Conservation (phyloP, 2,113 vertebrate genomes). For the Motacilla tschutschensis region DNA sequence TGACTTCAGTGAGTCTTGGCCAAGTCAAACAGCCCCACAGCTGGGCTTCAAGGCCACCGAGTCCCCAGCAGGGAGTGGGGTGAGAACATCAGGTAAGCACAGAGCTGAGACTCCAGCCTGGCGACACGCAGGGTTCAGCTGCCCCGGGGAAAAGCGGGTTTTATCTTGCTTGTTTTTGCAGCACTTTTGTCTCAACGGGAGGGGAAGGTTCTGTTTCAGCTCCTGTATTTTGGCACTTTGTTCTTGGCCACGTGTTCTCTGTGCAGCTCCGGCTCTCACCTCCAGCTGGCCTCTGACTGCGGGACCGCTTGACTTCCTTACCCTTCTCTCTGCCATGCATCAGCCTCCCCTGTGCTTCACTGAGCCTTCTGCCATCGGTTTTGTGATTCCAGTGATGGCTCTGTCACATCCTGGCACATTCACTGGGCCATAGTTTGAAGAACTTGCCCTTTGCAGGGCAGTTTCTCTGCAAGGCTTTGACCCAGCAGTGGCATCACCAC, state of each 20-base stretch:
- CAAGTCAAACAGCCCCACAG: not conserved
- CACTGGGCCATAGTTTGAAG: constrained; percentile 4
- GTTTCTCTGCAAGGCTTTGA: not conserved
- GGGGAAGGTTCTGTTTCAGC: not conserved
- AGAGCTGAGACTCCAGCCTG: not conserved
- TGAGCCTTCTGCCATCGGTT: not conserved
- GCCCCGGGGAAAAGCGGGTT: not conserved
- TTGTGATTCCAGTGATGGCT: not conserved
- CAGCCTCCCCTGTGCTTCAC: not conserved
- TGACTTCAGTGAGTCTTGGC: not conserved
- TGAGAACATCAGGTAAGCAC: not conserved
- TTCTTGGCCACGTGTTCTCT: constrained; percentile 19
- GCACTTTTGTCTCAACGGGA: not conserved
- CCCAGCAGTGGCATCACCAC: not conserved
- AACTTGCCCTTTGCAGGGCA: not conserved
- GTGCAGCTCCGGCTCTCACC: constrained; percentile 9
- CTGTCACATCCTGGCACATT: not conserved
- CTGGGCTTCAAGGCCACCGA: not conserved
- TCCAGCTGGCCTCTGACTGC: constrained; percentile 28
- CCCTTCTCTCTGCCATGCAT: constrained; percentile 62
- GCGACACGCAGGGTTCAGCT: not conserved
- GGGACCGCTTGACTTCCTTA: constrained; percentile 61
- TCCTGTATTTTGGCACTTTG: constrained; percentile 8
- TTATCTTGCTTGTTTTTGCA: not conserved
- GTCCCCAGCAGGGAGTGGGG: not conserved